Evolutionary conservation across 2,888 invertebrate species (phyloP).

Genomic region (Pseudanteris insignis): DNA sequence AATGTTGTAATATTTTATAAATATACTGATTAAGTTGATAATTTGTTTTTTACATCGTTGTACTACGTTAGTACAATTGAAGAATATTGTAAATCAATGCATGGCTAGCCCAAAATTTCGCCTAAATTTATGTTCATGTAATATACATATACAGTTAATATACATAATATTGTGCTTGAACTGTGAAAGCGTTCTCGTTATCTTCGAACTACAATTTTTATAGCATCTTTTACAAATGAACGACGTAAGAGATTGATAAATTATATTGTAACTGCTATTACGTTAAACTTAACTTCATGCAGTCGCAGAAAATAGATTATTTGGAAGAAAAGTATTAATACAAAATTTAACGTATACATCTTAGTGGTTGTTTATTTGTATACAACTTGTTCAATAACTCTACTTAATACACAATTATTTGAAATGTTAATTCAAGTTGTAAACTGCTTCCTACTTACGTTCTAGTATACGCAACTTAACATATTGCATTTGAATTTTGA

Average conservation of each 20-base stretch:
- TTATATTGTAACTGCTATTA: too few relatives aligned
- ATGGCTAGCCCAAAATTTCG: slow-evolving; percentile 36
- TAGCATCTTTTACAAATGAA: slow-evolving; percentile 24
- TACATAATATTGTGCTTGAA: slow-evolving; percentile 59
- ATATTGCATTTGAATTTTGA: slow-evolving; percentile 16
- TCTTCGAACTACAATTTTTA: slow-evolving; percentile 44
- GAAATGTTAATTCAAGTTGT: too few relatives aligned
- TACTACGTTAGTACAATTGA: slow-evolving; percentile 21
- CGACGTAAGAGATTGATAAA: not conserved
- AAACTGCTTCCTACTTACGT: too few relatives aligned
- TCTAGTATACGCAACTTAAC: not conserved
- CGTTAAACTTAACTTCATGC: too few relatives aligned
- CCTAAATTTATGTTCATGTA: slow-evolving; percentile 47
- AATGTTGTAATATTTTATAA: slow-evolving; percentile 30
- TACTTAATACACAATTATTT: not conserved
- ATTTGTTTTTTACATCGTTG: slow-evolving; percentile 30
- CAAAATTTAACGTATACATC: too few relatives aligned
- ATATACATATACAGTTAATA: slow-evolving; percentile 62
- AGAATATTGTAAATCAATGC: slow-evolving; percentile 37
- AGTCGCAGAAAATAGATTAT: too few relatives aligned
- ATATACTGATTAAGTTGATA: slow-evolving; percentile 34
- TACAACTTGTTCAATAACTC: not conserved
- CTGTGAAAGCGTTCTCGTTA: slow-evolving; percentile 58
- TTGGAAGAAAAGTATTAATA: too few relatives aligned
- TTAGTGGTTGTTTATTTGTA: too few relatives aligned